phyloP scores from a whole-genome alignment of 2,888 invertebrate species.

The Plemyria rubiginata region DNA sequence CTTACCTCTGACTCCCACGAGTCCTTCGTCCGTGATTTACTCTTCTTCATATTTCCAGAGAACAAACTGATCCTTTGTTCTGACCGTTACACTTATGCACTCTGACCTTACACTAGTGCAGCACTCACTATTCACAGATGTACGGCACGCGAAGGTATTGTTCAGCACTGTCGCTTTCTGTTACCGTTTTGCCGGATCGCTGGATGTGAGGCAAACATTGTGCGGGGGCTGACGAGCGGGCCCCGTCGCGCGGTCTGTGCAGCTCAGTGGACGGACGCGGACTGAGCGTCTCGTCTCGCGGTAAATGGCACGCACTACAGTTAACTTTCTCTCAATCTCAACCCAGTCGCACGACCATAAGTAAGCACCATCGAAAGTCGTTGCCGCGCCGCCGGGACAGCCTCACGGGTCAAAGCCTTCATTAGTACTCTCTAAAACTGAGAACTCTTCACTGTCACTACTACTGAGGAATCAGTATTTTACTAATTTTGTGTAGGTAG shows the following conservation, averaged over 20 bases:
- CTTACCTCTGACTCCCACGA: slow-evolving; percentile 81
- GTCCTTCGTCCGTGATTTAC: slow-evolving; percentile 74
- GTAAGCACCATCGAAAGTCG: slow-evolving; percentile 80
- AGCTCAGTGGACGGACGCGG: slow-evolving; percentile 50
- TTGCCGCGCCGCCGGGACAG: slow-evolving; percentile 53
- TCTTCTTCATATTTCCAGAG: slow-evolving; percentile 80
- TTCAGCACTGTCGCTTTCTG: slow-evolving; percentile 75
- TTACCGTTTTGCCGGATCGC: slow-evolving; percentile 62
- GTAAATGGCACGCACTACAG: slow-evolving; percentile 82
- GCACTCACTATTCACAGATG: slow-evolving; percentile 50
- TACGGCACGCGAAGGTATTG: slow-evolving; percentile 45
- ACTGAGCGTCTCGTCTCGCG: slow-evolving; percentile 53
- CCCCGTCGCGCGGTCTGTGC: slow-evolving; percentile 31
- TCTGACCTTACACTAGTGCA: slow-evolving; percentile 49
- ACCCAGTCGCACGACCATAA: slow-evolving; percentile 66
- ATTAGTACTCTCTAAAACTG: slow-evolving; percentile 56
- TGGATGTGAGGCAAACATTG: slow-evolving; percentile 63
- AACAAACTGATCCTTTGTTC: slow-evolving; percentile 64
- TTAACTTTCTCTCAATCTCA: slow-evolving; percentile 83
- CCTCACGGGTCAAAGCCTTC: slow-evolving; percentile 76
- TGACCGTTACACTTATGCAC: slow-evolving; percentile 67
- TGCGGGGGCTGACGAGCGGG: slow-evolving; percentile 35
- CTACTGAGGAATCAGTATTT: too few species aligned
- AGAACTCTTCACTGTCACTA: too few species aligned
- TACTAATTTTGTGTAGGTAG: too few species aligned